Base-by-base conservation (phyloP, 92 coral and sea anemone species). In the Meandrina meandrites region DNA sequence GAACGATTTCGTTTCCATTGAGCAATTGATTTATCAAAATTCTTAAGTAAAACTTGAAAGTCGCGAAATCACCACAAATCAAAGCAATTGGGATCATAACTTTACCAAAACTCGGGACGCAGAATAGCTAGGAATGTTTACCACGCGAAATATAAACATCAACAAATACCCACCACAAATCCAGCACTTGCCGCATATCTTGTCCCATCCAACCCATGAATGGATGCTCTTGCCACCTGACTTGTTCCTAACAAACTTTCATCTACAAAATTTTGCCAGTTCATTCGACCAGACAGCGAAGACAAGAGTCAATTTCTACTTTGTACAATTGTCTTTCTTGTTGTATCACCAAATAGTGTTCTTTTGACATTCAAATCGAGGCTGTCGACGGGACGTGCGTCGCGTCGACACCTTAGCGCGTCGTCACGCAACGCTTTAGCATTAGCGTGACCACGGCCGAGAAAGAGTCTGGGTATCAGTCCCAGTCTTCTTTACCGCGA, bases 191-290 rank as follows among this genome's bases (percentile, higher is more conserved):
- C 90, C 0, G 98, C 99, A 66, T 91, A 96, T 77, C 98, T 58
- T 36, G 83, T 85, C n/a, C 99, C 99, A 74, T 94, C 94, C 48
- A 96, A 81, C 22, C 99, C 99, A 75, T 96, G 98, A 67, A 96
- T 96, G 36, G 99, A 90, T 32, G 99, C 99, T 82, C 93, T 96
- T 18, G 98, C 95, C 19, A 96, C 99, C 85, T 96, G 99, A 79
- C 99, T 95, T 73, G 99, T 96, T 22, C 99, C 99, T 47, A 96
- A 80, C 80, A 96, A 77, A 85, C 98, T 94, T 70, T 96, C 99
- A 87, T 96, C 99, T 24, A 96, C 94, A 81, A 94, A 94, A 86
- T 88, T 94, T 90, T 96, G 99, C 99, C 99, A 96, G 91, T 93
- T 95, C 99, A 96, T 96, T 78, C 86, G 90, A 74, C 86, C 91